phyloP scores from a whole-genome alignment of 1,140 invertebrate genomes.

The Bombus consobrinus region DNA sequence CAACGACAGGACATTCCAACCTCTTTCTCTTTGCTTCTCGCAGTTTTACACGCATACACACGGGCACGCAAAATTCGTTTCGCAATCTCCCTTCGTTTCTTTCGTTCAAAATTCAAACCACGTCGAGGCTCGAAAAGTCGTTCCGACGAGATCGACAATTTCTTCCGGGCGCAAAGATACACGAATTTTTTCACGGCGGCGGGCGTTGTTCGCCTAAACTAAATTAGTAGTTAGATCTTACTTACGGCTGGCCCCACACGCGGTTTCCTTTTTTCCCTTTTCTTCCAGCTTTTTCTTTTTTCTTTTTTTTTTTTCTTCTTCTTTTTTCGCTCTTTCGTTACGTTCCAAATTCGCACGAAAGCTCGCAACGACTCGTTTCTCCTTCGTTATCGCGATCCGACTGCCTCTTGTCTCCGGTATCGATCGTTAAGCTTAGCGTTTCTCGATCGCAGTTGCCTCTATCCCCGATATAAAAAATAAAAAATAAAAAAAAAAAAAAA shows the following conservation, averaged over 20 bases:
- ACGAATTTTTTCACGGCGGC: conserved; percentile 52
- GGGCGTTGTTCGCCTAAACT: conserved; percentile 63
- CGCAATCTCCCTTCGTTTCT: neutral
- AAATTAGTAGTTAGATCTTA: conserved; percentile 65
- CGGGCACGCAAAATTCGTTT: neutral
- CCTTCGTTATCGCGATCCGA: neutral
- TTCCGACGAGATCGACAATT: neutral
- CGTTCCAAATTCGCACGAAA: conserved; percentile 7
- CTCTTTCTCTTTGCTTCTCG: neutral
- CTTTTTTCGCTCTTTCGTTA: conserved; percentile 3
- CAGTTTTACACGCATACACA: neutral
- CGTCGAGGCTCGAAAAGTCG: conserved; percentile 1
- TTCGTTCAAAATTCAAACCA: conserved; percentile 4
- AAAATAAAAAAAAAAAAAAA: too few species aligned
- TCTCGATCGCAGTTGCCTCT: neutral
- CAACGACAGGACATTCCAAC: conserved; percentile 42
- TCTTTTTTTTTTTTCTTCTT: neutral
- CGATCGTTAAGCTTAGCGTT: neutral
- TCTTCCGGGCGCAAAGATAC: conserved; percentile 8
- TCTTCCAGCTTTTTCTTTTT: neutral
- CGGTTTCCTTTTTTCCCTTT: conserved; percentile 2
- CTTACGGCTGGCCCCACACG: conserved; percentile 70
- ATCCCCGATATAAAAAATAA: too few species aligned
- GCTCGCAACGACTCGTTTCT: conserved; percentile 33
- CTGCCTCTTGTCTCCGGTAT: neutral